Evolutionary conservation across 2,113 vertebrate species (phyloP), one percentile per base, ranked within the genome.

Genomic region (Nibea albiflora): DNA sequence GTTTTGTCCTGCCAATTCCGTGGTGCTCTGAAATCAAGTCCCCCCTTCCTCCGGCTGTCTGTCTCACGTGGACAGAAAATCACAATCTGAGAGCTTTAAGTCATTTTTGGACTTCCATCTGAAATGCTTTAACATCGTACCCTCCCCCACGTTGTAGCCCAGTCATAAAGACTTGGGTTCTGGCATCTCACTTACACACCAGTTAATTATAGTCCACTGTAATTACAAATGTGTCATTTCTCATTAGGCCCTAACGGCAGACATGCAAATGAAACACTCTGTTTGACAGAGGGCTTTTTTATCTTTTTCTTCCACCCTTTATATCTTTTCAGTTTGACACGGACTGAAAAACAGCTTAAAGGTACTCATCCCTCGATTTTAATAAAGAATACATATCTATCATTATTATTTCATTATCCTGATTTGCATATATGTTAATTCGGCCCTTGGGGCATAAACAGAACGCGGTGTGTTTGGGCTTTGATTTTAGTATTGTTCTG

Each of bases 201-300:
- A 22, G 83, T 77, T 92, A 92, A 93, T 93, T 90, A 91, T 89
- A 90, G 90, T 86, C 81, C 85, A 81, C 88, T 90, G 90, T 94
- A 94, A 92, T 92, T 93, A 92, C 84, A 85, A 89, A 92, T 84
- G 88, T 92, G 90, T 93, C 92, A 90, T 90, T 93, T 92, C 91
- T 92, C 86, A 94, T 93, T 94, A 92, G 86, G 61, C 60, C 56
- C 68, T 9, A 89, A 83, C 85, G 63, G 81, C 82, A 61, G 88
- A 92, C 82, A 88, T 73, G 80, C 61, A 90, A 86, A 86, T 78
- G 83, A 83, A 91, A 84, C 78, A 78, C 83, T 80, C 74, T 44
- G 28, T 75, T 76, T 88, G 54, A 86, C 76, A 87, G 62, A 63
- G 24, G 15, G 14, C 11, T 64, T 73, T 84, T 75, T 47, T 42